phyloP scores from a whole-genome alignment of 2,888 invertebrate genomes.

The Phortica magna region DNA sequence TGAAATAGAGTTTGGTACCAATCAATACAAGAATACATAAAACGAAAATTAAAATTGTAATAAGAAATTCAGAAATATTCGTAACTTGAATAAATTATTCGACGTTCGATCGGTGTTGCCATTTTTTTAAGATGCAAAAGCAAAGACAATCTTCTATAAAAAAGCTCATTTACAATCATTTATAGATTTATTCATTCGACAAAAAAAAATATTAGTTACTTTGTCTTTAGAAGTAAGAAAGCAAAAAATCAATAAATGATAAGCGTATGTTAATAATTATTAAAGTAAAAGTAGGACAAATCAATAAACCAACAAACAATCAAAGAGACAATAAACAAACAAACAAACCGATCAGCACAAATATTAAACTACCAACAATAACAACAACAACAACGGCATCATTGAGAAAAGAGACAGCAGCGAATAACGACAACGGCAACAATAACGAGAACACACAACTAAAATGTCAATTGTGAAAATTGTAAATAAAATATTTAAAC shows the following conservation, averaged over 20 bases:
- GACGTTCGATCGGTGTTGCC: too few species aligned
- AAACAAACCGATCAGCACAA: neutral
- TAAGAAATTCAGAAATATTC: too few species aligned
- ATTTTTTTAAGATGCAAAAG: too few species aligned
- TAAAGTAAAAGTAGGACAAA: slow-evolving; percentile 63
- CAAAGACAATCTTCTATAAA: too few species aligned
- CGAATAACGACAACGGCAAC: neutral
- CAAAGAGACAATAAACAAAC: slow-evolving; percentile 38
- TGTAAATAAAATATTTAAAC: slow-evolving; percentile 72
- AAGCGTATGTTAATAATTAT: slow-evolving; percentile 28
- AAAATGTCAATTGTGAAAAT: slow-evolving; percentile 71
- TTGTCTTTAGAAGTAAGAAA: neutral
- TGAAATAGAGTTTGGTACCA: too few species aligned
- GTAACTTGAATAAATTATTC: too few species aligned
- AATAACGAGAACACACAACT: slow-evolving; percentile 31
- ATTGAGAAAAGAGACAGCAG: neutral
- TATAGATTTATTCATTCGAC: neutral
- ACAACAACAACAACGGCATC: slow-evolving; percentile 11
- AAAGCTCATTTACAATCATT: too few species aligned
- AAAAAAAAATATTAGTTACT: neutral
- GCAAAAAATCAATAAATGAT: neutral
- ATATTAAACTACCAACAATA: neutral
- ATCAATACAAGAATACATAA: too few species aligned
- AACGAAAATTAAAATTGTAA: too few species aligned
- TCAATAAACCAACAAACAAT: slow-evolving; percentile 49